Percentiles rank a stretch among this genome's conserved stretches.
phyloP scores from a whole-genome alignment of 2,797 vertebrate species.

The Calcarius lapponicus region DNA sequence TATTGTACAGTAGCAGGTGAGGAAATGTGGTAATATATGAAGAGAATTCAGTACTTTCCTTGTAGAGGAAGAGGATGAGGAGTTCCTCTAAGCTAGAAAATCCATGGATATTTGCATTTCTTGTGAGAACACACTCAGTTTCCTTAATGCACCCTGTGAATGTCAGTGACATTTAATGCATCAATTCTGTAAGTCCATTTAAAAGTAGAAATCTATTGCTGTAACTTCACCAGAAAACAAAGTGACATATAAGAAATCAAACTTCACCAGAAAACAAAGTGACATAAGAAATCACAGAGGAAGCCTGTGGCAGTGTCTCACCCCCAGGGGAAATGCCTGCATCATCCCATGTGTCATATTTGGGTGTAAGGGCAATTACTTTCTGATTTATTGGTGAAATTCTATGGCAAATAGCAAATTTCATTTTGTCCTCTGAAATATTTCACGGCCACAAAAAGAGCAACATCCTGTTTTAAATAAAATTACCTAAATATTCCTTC shows the following conservation, averaged over 20 bases:
- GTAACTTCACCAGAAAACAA: not conserved
- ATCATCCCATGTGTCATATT: not conserved
- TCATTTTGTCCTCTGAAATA: not conserved
- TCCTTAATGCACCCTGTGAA: not conserved
- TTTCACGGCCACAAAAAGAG: not conserved
- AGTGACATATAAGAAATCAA: not conserved
- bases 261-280: not conserved
- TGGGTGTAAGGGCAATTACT: not conserved
- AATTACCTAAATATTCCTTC: not conserved
- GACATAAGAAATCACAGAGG: not conserved
- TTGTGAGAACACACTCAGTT: not conserved
- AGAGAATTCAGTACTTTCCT: not conserved
- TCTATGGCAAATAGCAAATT: not conserved
- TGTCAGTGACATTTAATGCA: not conserved
- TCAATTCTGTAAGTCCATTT: not conserved
- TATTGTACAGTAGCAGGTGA: not conserved
- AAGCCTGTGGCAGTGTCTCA: not conserved
- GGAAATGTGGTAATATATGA: fast-evolving
- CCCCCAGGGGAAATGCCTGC: not conserved
- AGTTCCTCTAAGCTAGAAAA: not conserved
- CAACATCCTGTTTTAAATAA: not conserved
- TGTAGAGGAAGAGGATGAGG: not conserved
- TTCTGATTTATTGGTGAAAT: not conserved
- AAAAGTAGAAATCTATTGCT: not conserved
- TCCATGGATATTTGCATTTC: not conserved